These are phyloP conservation scores for Corydoras sp. DNA, from an alignment of 2,113 vertebrate genomes.

Conservation along the genomic window DNA sequence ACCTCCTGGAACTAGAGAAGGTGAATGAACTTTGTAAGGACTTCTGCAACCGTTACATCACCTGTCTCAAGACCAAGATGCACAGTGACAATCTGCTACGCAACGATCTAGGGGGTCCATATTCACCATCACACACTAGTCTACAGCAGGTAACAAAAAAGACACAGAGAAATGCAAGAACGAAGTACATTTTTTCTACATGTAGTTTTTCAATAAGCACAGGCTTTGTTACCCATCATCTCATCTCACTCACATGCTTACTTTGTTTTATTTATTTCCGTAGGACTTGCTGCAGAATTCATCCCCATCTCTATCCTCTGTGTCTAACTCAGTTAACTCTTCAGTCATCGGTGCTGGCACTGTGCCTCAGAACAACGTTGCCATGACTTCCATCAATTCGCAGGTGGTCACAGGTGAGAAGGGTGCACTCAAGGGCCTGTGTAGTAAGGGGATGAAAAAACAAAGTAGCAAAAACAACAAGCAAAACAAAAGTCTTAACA, in stretches of 20 bases:
- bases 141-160: constrained; percentile 70
- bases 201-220: too few species aligned
- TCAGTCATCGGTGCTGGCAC: constrained; percentile 81
- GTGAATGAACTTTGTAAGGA: constrained; percentile 98
- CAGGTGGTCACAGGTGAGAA: constrained; percentile 85
- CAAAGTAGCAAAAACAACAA: too few species aligned
- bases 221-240: neutral
- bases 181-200: neutral
- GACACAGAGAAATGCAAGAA: constrained; percentile 20
- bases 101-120: constrained; percentile 91
- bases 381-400: constrained; percentile 85
- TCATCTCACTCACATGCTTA: too few species aligned
- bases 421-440: too few species aligned
- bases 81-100: constrained; percentile 98
- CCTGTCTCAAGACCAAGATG: constrained; percentile 99
- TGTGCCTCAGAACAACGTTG: constrained; percentile 80
- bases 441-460: too few species aligned
- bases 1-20: constrained; percentile 96
- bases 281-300: constrained; percentile 95
- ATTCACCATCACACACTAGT: constrained; percentile 89
- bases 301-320: constrained; percentile 79
- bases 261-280: neutral
- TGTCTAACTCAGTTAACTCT: constrained; percentile 79
- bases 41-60: constrained; percentile 98
- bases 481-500: too few species aligned